Evolutionary conservation across 2,797 vertebrate species (phyloP), one percentile per base, ranked within the genome.

Genomic region (Alauda arvensis): DNA sequence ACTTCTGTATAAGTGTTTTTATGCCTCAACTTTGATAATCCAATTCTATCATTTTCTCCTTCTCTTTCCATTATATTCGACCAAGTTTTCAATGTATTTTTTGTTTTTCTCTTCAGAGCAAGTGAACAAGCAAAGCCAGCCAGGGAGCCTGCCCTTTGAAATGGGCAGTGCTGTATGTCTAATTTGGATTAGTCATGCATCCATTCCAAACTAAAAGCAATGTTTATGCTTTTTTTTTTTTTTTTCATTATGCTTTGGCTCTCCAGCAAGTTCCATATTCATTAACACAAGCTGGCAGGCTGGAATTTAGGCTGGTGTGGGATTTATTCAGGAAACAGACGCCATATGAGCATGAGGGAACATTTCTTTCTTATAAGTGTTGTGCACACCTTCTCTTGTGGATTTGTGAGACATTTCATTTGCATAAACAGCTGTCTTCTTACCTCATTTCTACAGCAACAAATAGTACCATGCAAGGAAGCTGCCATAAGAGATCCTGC

Each of bases 361-460:
- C 81, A 88, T 90, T 93, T 93, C 72, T 94, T 83, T 90, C 88
- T 90, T 91, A 8, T 76, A 94, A 96, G 83, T 87, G 86, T 63
- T 83, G 70, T 51, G 81, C 92, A 94, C 81, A 96, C 93, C 94
- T 96, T 95, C 94, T 96, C 91, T 80, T 93, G 92, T 92, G 94
- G 65, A 90, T 96, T 95, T 91, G 89, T 76, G 70, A 93, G 92
- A 89, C 91, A 88, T 93, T 94, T 90, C 93, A 95, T 96, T 95
- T 94, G 91, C 94, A 96, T 95, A 91, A 95, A 94, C 94, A 94
- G 91, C 94, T 96, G 95, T 87, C 85, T 79, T 93, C 83, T 92
- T 40, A 51, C 65, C 87, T 95, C 77, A 88, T 88, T 94, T 91
- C 59, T 85, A 28, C 48, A 88, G 60, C 71, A 93, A 86, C 89